phyloP scores from a whole-genome alignment of 2,797 vertebrate genomes.

The Gobio occitaniae region DNA sequence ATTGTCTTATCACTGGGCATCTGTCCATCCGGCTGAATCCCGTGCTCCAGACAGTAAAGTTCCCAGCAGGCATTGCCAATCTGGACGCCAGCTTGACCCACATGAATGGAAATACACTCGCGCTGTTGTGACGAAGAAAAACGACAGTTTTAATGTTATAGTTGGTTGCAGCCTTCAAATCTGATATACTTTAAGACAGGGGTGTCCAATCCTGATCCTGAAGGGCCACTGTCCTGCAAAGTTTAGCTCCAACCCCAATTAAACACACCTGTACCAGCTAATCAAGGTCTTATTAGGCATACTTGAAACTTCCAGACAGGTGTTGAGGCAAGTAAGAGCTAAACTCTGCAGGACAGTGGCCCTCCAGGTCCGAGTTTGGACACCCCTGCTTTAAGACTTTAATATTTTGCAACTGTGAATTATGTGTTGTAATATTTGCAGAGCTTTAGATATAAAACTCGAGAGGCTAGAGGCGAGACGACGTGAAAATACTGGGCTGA shows the following conservation, averaged over 20 bases:
- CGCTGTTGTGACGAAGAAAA: constrained; percentile 63
- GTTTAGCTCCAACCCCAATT: too few relatives aligned
- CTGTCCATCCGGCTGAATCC: constrained; percentile 81
- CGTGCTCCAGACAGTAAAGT: constrained; percentile 82
- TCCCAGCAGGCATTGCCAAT: constrained; percentile 84
- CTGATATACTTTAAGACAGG: too few relatives aligned
- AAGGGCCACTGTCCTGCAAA: too few relatives aligned
- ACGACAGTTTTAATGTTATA: not conserved
- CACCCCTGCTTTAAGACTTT: too few relatives aligned
- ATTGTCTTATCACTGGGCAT: constrained; percentile 78
- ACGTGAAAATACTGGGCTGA: not conserved
- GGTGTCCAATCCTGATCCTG: too few relatives aligned
- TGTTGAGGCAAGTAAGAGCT: too few relatives aligned
- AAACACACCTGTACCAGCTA: too few relatives aligned
- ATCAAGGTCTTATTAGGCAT: too few relatives aligned
- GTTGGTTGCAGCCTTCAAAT: not conserved
- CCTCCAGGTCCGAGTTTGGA: too few relatives aligned
- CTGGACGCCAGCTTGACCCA: constrained; percentile 81
- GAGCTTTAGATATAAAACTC: not conserved
- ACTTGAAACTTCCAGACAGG: too few relatives aligned
- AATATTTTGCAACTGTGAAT: not conserved
- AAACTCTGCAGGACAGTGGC: too few relatives aligned
- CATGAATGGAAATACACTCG: constrained; percentile 82
- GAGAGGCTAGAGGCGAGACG: not conserved
- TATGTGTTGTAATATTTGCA: not conserved